phyloP scores from a whole-genome alignment of 2,113 vertebrate genomes.

The Microcebus jonahi region DNA sequence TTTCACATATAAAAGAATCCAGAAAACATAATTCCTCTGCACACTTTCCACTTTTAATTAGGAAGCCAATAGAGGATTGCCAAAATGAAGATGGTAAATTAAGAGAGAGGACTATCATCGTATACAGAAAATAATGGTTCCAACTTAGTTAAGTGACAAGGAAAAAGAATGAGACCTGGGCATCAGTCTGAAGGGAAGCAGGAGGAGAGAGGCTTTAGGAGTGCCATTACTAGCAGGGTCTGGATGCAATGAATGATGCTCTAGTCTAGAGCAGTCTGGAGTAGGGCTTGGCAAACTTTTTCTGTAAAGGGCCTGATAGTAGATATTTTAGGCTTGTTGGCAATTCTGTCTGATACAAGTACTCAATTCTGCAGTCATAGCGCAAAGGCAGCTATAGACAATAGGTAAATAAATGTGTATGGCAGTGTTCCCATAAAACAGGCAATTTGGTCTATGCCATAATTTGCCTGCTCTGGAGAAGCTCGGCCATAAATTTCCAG shows the following conservation, averaged over 20 bases:
- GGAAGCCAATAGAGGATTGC: not conserved
- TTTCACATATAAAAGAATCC: not conserved
- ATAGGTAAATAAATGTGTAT: not conserved
- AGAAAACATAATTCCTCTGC: not conserved
- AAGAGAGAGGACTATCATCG: not conserved
- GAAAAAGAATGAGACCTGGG: not conserved
- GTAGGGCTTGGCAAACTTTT: not conserved
- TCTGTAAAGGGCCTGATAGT: not conserved
- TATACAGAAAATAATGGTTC: not conserved
- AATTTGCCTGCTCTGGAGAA: not conserved
- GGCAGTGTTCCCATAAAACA: not conserved
- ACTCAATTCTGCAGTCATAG: not conserved
- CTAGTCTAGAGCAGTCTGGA: not conserved
- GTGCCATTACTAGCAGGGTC: not conserved
- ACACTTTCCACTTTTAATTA: not conserved
- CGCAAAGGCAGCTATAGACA: not conserved
- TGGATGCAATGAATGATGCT: not conserved
- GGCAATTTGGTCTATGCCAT: not conserved
- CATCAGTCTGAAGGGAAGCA: not conserved
- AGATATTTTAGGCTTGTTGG: not conserved
- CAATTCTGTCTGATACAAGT: not conserved
- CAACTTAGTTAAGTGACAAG: not conserved
- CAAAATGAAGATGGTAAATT: not conserved
- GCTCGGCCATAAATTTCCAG: not conserved
- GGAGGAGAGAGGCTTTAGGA: not conserved